phyloP scores from a whole-genome alignment of 2,888 invertebrate species.

The Sepiola atlantica region DNA sequence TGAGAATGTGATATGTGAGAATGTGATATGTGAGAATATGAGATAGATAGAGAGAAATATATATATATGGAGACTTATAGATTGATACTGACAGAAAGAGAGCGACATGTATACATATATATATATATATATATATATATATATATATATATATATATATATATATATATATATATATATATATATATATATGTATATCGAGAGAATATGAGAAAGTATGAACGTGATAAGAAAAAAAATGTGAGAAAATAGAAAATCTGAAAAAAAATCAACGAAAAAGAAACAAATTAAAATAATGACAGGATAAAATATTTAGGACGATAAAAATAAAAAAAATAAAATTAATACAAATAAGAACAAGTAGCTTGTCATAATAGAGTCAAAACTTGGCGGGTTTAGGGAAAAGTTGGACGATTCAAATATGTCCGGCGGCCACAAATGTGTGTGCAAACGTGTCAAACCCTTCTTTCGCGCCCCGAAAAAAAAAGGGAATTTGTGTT shows the following conservation, averaged over 20 bases:
- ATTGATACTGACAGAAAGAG: too few relatives aligned
- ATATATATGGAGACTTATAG: too few relatives aligned
- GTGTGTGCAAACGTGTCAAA: constrained; percentile 32
- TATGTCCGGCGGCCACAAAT: neutral
- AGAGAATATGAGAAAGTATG: too few relatives aligned
- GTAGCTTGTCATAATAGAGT: neutral
- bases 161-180: neutral
- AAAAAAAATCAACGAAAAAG: too few relatives aligned
- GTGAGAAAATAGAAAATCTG: too few relatives aligned
- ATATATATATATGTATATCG: too few relatives aligned
- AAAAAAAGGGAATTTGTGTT: neutral
- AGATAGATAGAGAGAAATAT: too few relatives aligned
- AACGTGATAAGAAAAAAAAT: too few relatives aligned
- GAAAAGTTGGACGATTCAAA: neutral
- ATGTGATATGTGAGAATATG: too few relatives aligned
- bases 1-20: too few relatives aligned
- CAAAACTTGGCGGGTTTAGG: neutral
- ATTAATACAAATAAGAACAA: neutral
- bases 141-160: neutral
- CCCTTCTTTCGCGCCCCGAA: neutral
- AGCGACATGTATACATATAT: neutral
- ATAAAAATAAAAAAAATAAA: neutral
- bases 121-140: constrained; percentile 32
- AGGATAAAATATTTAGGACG: neutral
- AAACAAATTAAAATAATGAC: neutral